These are phyloP conservation scores for Drosophila funebris DNA, from an alignment of 1,140 invertebrate genomes.

Conservation along the genomic window DNA sequence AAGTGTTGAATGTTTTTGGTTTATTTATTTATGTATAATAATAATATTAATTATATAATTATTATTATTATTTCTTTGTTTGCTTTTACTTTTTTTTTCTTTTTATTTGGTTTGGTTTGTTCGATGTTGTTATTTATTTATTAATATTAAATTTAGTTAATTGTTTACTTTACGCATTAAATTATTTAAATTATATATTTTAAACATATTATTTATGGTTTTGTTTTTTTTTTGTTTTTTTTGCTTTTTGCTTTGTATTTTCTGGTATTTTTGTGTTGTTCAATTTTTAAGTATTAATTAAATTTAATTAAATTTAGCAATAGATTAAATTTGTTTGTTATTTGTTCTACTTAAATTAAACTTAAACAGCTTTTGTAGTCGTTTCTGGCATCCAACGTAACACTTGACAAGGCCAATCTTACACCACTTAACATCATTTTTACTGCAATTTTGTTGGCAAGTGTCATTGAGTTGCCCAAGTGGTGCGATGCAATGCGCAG, in stretches of 20 bases:
- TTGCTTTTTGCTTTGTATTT: constrained; percentile 22
- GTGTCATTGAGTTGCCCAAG: background rate
- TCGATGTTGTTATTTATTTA: constrained; percentile 29
- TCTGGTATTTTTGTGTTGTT: constrained; percentile 43
- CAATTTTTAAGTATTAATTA: constrained; percentile 59
- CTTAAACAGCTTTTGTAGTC: constrained; percentile 84
- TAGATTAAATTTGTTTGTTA: constrained; percentile 72
- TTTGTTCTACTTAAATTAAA: constrained; percentile 83
- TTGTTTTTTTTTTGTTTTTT: constrained; percentile 25
- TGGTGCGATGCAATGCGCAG: constrained; percentile 21
- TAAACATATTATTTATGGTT: constrained; percentile 16
- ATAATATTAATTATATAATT: constrained; percentile 23
- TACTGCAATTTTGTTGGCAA: constrained; percentile 45
- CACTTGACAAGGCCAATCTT: constrained; percentile 83
- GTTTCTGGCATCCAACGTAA: constrained; percentile 84
- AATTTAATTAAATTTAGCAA: constrained; percentile 71
- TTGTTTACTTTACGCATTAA: constrained; percentile 44
- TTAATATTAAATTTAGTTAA: constrained; percentile 33
- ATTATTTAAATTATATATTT: constrained; percentile 41
- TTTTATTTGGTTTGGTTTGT: constrained; percentile 4
- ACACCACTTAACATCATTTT: constrained; percentile 83
- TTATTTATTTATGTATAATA: constrained; percentile 40
- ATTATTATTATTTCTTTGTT: constrained; percentile 30
- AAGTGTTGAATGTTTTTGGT: constrained; percentile 1
- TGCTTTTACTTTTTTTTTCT: background rate